Evolutionary conservation across 2,797 vertebrate species (phyloP), one percentile per base, ranked within the genome.

Genomic region (Poeciliopsis gracilis): DNA sequence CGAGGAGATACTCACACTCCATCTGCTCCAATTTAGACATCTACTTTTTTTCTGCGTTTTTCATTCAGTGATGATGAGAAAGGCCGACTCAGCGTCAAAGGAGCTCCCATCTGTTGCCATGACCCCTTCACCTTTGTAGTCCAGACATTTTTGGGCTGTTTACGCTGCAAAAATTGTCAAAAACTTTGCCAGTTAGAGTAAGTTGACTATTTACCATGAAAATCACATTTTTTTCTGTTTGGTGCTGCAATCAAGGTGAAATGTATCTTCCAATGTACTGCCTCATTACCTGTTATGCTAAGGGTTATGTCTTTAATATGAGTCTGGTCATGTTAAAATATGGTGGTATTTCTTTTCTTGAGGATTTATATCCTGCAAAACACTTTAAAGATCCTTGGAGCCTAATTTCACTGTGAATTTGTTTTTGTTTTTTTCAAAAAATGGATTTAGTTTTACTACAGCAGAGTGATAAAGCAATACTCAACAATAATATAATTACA

Each of bases 1-100:
- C 1, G 83, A 87, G 83, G 81, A 89, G 85, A 92, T 84, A 88
- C 81, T 87, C 89, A 85, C 88, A 88, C 84, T 86, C 87, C 86
- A 87, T 91, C 88, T 90, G 88, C 81, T 92, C 89, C 72, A 81
- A 78, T 83, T 75, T n/a, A 71, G 43, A 80, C 80, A 6, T 33
- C 41, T 16, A 36, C 36, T 76, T 91, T 86, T 81, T 77, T 80
- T 86, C 88, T 78, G 75, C 76, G 66, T 75, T 83, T 84, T 84
- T 83, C 45, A 6, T 73, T 74, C 85, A 25, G 70, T 11, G 81
- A 80, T 51, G 67, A 75, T 51, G 67, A 75, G 75, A 61, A 73
- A 84, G 85, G 89, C 88, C 57, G 11, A 3, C 71, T 76, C 2
- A 0, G 66, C 33, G 38, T 73, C 1, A 1, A 49, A 59, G 71